phyloP scores from a whole-genome alignment of 2,888 invertebrate genomes.

The Eulithis prunata region DNA sequence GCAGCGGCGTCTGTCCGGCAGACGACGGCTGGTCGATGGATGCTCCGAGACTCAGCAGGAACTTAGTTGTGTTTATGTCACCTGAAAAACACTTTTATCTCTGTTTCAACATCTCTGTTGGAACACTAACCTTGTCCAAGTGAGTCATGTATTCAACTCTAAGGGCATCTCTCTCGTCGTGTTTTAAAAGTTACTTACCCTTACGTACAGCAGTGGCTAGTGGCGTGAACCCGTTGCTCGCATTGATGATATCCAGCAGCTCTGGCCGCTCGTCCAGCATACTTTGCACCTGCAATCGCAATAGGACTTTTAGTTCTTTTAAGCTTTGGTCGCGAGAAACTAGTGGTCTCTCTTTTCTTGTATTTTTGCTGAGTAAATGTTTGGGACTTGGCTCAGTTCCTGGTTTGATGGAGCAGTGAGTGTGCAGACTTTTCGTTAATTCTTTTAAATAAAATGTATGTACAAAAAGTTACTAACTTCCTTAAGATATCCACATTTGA shows the following conservation, averaged over 20 bases:
- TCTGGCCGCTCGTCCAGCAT: constrained; percentile 76
- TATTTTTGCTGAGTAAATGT: no score
- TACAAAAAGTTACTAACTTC: constrained; percentile 53
- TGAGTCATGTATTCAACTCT: no score
- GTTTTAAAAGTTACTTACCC: constrained; percentile 46
- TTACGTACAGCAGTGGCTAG: constrained; percentile 79
- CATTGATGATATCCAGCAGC: constrained; percentile 74
- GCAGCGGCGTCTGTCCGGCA: constrained; percentile 75
- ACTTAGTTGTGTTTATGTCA: constrained; percentile 67
- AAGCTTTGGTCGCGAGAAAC: no score
- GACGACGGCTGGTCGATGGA: constrained; percentile 69
- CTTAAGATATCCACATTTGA: constrained; percentile 70
- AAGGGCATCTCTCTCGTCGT: no score
- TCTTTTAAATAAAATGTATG: no score
- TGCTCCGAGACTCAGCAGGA: constrained; percentile 75
- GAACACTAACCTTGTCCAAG: no score
- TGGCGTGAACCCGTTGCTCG: constrained; percentile 77
- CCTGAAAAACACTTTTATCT: constrained; percentile 48
- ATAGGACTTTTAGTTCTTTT: no score
- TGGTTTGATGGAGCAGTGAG: no score
- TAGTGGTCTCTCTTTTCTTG: no score
- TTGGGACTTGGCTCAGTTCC: no score
- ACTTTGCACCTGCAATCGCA: constrained; percentile 58
- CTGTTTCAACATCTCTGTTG: no score
- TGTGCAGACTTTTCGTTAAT: no score